phyloP scores from a whole-genome alignment of 2,113 vertebrate genomes.

The Prunella fulvescens region DNA sequence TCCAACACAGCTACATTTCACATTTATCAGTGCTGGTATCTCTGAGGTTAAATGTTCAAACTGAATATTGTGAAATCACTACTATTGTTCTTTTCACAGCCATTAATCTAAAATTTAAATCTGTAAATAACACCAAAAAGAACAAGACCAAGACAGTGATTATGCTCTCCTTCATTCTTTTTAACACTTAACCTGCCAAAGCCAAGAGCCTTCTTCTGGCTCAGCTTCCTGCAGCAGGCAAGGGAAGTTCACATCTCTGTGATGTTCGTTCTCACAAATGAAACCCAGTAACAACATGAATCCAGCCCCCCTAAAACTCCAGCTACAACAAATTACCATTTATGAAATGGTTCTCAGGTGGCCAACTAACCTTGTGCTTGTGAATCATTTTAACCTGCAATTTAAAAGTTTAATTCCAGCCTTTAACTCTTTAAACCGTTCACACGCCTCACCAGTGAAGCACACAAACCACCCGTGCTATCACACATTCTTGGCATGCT shows the following conservation, averaged over 20 bases:
- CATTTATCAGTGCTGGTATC: background rate
- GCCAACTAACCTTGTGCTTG: background rate
- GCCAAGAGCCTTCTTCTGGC: background rate
- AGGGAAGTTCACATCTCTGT: background rate
- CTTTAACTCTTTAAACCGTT: background rate
- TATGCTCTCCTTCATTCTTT: background rate
- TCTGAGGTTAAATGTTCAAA: background rate
- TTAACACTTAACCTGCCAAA: background rate
- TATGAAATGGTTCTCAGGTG: background rate
- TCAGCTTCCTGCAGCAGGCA: background rate
- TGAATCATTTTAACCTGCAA: background rate
- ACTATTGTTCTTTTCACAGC: background rate
- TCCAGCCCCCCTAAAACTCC: background rate
- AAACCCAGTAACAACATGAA: background rate
- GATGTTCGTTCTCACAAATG: rapidly evolving
- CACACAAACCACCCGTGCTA: background rate
- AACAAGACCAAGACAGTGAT: background rate
- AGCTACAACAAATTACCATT: background rate
- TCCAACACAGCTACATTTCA: background rate
- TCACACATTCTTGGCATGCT: rapidly evolving
- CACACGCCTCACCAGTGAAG: background rate
- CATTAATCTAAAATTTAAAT: background rate
- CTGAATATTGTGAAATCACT: background rate
- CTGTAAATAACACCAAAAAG: background rate
- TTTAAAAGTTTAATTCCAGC: background rate